These are phyloP conservation scores for Uromys caudimaculatus DNA, from an alignment of 2,797 vertebrate genomes.

Conservation along the genomic window DNA sequence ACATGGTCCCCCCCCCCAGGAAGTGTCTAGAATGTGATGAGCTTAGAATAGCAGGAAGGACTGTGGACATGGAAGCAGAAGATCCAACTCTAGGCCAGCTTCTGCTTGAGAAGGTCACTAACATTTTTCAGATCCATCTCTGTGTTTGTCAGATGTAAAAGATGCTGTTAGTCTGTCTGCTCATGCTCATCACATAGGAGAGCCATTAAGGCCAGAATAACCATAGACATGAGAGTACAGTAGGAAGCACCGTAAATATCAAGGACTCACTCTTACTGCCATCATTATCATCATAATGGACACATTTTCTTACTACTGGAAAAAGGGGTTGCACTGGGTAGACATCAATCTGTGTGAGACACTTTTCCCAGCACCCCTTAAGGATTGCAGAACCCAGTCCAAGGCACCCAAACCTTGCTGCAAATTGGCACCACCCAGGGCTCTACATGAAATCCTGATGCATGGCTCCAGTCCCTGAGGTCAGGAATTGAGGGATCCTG, in stretches of 20 bases:
- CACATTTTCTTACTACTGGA: neutral
- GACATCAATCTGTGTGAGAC: neutral
- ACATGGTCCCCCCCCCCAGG: neutral
- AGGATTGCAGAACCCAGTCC: neutral
- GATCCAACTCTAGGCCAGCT: neutral
- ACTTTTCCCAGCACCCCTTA: neutral
- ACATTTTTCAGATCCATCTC: neutral
- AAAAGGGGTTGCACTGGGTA: neutral
- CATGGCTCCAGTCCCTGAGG: neutral
- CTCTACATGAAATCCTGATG: neutral
- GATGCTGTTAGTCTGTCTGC: neutral
- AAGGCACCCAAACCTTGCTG: neutral
- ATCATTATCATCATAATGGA: neutral
- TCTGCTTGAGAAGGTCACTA: neutral
- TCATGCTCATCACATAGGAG: neutral
- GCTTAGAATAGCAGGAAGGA: neutral
- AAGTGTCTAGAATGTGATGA: neutral
- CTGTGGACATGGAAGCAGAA: neutral
- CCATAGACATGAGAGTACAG: neutral
- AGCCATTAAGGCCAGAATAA: neutral
- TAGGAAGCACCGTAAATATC: neutral
- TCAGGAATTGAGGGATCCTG: neutral
- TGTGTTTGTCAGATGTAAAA: neutral
- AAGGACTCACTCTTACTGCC: neutral
- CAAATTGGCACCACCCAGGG: neutral